phyloP scores from a whole-genome alignment of 2,797 vertebrate genomes.

The Eleutherodactylus coqui region DNA sequence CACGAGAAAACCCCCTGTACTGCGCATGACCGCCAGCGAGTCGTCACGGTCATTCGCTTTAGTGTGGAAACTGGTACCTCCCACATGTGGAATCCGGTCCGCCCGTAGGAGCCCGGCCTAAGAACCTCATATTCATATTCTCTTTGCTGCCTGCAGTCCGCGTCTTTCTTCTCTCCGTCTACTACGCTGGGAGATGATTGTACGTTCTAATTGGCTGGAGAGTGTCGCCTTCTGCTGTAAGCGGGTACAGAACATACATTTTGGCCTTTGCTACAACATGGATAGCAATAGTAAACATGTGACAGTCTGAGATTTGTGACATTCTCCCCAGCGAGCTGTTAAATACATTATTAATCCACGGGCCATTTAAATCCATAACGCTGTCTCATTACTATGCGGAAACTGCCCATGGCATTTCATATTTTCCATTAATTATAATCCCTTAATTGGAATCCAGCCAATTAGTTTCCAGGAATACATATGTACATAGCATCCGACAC shows the following conservation, averaged over 20 bases:
- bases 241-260: not conserved
- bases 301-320: not conserved
- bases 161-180: too few species aligned
- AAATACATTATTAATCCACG: conserved; percentile 23
- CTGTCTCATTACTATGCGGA: conserved; percentile 22
- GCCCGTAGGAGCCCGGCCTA: too few species aligned
- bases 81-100: too few species aligned
- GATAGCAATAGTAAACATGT: not conserved
- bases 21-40: too few species aligned
- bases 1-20: too few species aligned
- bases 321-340: conserved; percentile 18
- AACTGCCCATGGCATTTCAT: conserved; percentile 21
- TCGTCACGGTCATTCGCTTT: too few species aligned
- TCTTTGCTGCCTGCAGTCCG: not conserved
- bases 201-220: not conserved
- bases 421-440: not conserved
- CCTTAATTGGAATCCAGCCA: not conserved
- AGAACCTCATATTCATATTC: too few species aligned
- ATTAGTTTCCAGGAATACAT: not conserved
- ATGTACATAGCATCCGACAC: not conserved
- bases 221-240: not conserved
- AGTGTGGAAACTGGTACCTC: too few species aligned
- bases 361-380: conserved; percentile 1
- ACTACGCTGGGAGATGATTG: not conserved
- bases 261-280: not conserved